Evolutionary conservation across 2,888 invertebrate genomes (phyloP), one percentile per base, ranked within the genome.

Genomic region (Zele albiditarsus): DNA sequence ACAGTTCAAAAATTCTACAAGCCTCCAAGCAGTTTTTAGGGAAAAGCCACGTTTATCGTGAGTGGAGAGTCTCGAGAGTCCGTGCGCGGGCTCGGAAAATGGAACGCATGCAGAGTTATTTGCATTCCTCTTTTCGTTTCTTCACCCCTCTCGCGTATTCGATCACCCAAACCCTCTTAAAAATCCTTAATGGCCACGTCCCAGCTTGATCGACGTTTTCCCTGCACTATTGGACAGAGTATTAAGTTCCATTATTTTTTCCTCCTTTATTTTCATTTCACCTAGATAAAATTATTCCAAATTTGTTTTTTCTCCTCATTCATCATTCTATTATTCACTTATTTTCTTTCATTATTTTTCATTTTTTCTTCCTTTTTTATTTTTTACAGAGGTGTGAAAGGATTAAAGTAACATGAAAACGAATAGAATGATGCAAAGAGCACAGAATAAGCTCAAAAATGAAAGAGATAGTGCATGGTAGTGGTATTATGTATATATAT

Each of bases 111-210:
- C 73, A 78, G 74, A 72, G 77, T 78, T 53, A 53, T 80, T 73
- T 75, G 71, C 78, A 78, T 75, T 69, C 73, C 73, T 53, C 20
- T 53, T 53, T 53, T 53, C n/a, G 20, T 53, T 20, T 53, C 20
- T 20, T 20, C 20, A 53, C 20, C 53, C 46, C n/a, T 46, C 46
- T 53, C 53, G n/a, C 53, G n/a, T 20, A 20, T 53, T 20, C 8
- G n/a, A n/a, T 53, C 20, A 20, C n/a, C n/a, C 20, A n/a, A 53
- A 20, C 53, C 20, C 20, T 20, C 20, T 73, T 25, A 58, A 74
- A 68, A 75, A 71, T 69, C 46, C 60, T 74, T 80, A 76, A 80
- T 77, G 74, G 78, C 58, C 76, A 75, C 78, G 78, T 76, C 49
- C 74, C 66, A 65, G 38, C 49, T 27, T 72, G 66, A 66, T 66